A percentile compares a stretch with the other conserved stretches of the same genome.
These are phyloP conservation scores for Hylia prasina DNA, from an alignment of 2,113 vertebrate species.

Conservation along the genomic window DNA sequence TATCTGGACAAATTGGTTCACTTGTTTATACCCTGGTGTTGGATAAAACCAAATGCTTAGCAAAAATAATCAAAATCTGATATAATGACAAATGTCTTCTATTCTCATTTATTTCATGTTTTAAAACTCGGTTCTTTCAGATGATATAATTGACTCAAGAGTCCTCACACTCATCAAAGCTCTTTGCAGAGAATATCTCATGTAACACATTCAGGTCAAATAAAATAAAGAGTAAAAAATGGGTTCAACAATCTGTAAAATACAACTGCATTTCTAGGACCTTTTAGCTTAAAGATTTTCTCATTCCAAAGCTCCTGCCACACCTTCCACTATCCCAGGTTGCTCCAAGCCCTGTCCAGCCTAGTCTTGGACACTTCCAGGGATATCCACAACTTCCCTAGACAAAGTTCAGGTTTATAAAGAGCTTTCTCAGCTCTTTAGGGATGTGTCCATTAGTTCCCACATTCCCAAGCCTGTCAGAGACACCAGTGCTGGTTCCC, in stretches of 20 bases:
- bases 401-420: neutral
- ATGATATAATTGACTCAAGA: neutral
- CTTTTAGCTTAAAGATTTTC: neutral
- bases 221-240: neutral
- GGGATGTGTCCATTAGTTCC: fast-evolving
- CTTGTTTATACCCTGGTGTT: neutral
- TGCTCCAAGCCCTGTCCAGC: neutral
- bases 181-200: neutral
- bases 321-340: neutral
- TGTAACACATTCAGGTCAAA: neutral
- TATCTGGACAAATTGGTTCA: neutral
- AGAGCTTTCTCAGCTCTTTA: neutral
- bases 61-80: neutral
- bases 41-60: neutral
- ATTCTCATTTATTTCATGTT: neutral
- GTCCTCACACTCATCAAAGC: neutral
- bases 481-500: neutral
- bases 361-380: neutral
- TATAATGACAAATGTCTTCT: neutral
- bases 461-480: neutral
- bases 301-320: neutral
- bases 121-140: neutral
- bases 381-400: neutral
- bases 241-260: neutral
- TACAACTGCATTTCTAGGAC: neutral